Percentiles rank a stretch among this genome's conserved stretches.
phyloP scores from a whole-genome alignment of 2,797 vertebrate species.

The Pangasius sanitwongsei region DNA sequence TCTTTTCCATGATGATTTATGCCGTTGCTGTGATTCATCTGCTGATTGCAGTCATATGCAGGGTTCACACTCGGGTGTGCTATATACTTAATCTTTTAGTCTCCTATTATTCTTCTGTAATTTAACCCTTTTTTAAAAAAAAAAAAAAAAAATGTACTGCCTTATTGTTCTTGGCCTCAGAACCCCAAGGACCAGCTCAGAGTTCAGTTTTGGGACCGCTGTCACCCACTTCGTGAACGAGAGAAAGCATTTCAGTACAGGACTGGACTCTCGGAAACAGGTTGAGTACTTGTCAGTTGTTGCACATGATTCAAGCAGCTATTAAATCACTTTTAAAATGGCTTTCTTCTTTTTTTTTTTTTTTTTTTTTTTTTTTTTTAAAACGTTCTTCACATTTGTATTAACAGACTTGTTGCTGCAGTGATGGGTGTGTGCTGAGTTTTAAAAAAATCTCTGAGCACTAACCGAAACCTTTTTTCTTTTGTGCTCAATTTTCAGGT shows the following conservation, averaged over 20 bases:
- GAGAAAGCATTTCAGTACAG: background rate
- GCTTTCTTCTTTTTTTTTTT: background rate
- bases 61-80: conserved; percentile 55
- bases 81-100: background rate
- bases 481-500: background rate
- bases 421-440: background rate
- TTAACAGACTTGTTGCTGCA: background rate
- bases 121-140: background rate
- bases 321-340: background rate
- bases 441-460: background rate
- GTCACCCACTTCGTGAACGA: background rate
- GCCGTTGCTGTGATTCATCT: conserved; percentile 74
- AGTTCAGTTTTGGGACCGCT: conserved; percentile 73
- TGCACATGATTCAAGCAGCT: background rate
- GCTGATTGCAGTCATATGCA: conserved; percentile 57
- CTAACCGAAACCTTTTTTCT: background rate
- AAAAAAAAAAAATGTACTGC: background rate
- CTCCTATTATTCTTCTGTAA: background rate
- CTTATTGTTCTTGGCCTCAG: conserved; percentile 41
- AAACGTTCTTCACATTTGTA: background rate
- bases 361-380: background rate
- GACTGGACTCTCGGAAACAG: background rate
- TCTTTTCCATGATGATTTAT: conserved; percentile 63
- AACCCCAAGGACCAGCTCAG: conserved; percentile 41
- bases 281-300: background rate